A percentile compares a stretch with the other conserved stretches of the same genome.
Evolutionary conservation across 2,113 vertebrate genomes (phyloP).

Genomic region (Microtus oregoni): DNA sequence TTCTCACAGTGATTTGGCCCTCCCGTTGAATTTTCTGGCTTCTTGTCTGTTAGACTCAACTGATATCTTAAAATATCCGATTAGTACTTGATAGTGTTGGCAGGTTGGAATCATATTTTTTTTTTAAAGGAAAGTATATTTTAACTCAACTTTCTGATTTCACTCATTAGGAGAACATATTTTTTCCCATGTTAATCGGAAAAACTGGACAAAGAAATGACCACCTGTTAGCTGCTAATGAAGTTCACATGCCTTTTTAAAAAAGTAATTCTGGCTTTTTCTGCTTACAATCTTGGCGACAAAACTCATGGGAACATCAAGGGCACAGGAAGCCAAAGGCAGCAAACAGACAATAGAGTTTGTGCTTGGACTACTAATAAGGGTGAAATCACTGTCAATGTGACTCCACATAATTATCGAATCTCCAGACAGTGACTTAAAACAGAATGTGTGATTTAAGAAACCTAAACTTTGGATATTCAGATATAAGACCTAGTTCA

Average conservation of each 20-base stretch:
- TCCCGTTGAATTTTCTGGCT: slow-evolving; percentile 74
- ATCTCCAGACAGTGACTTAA: slow-evolving; percentile 84
- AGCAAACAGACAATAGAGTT: slow-evolving; percentile 90
- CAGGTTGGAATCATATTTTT: slow-evolving; percentile 78
- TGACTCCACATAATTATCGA: slow-evolving; percentile 87
- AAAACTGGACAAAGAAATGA: slow-evolving; percentile 91
- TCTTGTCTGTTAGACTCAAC: slow-evolving; percentile 76
- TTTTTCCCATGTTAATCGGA: slow-evolving; percentile 86
- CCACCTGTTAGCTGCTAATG: slow-evolving; percentile 93
- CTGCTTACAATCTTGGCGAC: slow-evolving; percentile 88
- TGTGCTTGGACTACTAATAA: slow-evolving; percentile 89
- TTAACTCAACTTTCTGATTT: slow-evolving; percentile 86
- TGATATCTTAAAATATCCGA: slow-evolving; percentile 84
- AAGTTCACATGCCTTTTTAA: slow-evolving; percentile 90
- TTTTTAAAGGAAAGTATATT: slow-evolving; percentile 80
- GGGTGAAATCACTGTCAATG: slow-evolving; percentile 86
- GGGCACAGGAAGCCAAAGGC: slow-evolving; percentile 89
- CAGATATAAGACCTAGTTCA: slow-evolving; percentile 78
- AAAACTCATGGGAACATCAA: slow-evolving; percentile 90
- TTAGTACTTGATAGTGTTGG: slow-evolving; percentile 81
- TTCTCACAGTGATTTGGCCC: slow-evolving; percentile 78
- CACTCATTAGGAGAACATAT: slow-evolving; percentile 83
- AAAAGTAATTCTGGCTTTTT: slow-evolving; percentile 90
- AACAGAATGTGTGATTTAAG: slow-evolving; percentile 84
- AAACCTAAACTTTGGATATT: slow-evolving; percentile 80